Percentiles rank a stretch among this genome's conserved stretches.
Conservation (phyloP, 2,888 invertebrate genomes). For the Caenorhabditis doughertyi region DNA sequence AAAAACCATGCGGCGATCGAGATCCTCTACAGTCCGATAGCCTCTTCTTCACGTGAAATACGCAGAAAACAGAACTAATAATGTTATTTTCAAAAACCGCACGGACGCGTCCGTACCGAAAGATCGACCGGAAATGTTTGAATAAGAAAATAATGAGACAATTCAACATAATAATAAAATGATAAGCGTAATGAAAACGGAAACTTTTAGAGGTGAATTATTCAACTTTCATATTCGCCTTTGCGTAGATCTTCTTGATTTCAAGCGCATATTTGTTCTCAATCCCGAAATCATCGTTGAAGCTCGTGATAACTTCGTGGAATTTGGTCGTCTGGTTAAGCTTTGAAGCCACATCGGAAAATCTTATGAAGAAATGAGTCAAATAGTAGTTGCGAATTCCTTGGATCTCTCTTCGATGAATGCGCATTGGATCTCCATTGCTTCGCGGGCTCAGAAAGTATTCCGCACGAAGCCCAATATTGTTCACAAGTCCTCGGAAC, state of each 20-base stretch:
- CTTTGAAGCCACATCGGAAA: conserved; percentile 41
- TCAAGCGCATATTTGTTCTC: conserved; percentile 8
- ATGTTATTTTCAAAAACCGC: conserved; percentile 43
- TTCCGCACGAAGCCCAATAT: conserved; percentile 48
- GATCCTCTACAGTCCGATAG: conserved; percentile 50
- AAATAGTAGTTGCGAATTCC: conserved; percentile 43
- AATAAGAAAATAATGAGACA: neutral
- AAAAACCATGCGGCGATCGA: conserved; percentile 20
- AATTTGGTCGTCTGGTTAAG: conserved; percentile 38
- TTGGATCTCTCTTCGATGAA: conserved; percentile 36
- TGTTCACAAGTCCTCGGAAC: conserved; percentile 47
- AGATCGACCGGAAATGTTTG: conserved; percentile 23
- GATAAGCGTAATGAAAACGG: conserved; percentile 11
- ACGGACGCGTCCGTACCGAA: conserved; percentile 5
- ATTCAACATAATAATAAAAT: conserved; percentile 21
- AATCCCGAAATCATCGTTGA: conserved; percentile 48
- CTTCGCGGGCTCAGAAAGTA: conserved; percentile 41
- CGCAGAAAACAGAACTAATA: conserved; percentile 35
- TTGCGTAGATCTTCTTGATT: conserved; percentile 7
- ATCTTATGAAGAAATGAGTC: conserved; percentile 29
- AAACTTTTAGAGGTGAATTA: neutral
- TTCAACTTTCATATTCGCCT: conserved; percentile 29
- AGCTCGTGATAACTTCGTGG: conserved; percentile 44
- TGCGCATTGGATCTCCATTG: conserved; percentile 45
- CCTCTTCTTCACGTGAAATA: conserved; percentile 52